Evolutionary conservation across 37 sponge, comb jelly and placozoan species (phyloP), one percentile per base, ranked within the genome.

Genomic region (Tethya wilhelma): DNA sequence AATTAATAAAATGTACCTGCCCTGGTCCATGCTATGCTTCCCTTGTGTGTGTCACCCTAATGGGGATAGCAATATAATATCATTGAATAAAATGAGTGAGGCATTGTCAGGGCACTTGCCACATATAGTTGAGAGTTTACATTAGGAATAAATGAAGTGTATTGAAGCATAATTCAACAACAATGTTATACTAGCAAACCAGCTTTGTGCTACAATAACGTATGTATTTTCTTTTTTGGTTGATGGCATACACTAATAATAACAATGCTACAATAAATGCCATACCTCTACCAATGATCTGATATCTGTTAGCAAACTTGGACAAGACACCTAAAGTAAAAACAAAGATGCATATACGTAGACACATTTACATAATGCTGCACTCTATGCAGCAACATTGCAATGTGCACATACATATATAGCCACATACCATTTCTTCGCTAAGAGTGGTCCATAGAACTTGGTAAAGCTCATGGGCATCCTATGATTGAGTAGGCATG

Each of bases 391-490:
- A 5, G 20, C 17, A 5, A 41, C 14, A 28, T 58, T 58, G 42
- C 44, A 34, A 69, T n/a, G n/a, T n/a, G n/a, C n/a, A n/a, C n/a
- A n/a, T n/a, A n/a, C 8, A 11, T 7, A 56, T 19, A 23, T 1
- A 32, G 12, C 14, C 1, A 74, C 83, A 43, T 29, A 86, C 87
- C 78, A 76, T 66, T 40, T 92, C 93, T 49, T 92, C 93, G 0
- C 68, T 78, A 64, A 92, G 34, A 26, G 82, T 88, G 2, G 81
- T 68, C 75, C 87, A 26, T 31, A 92, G 66, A 0, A 92, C 82
- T 39, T 92, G 93, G 63, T 87, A 92, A 30, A 92, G 63, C 65
- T 92, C 93, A 59, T 84, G 82, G 31, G 93, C 88, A 84, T 92
- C 93, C 93, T 92, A 67, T 26, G 34, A 14, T 30, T 8, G 14